Evolutionary conservation across 2,888 invertebrate genomes (phyloP).

Genomic region (Orthosia gothica): DNA sequence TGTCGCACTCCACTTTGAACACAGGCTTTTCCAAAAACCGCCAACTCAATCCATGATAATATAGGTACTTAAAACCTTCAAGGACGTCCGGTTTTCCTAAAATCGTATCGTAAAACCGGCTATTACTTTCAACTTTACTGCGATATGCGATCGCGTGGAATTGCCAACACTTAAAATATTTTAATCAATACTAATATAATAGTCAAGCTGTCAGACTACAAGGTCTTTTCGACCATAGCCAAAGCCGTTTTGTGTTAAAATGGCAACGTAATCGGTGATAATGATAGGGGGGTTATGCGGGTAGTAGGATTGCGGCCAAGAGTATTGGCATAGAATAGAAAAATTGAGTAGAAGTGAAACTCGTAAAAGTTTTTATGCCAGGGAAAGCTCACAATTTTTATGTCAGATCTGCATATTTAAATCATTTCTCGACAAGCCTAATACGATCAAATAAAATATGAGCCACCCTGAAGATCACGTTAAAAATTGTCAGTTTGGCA

Average conservation of each 20-base stretch:
- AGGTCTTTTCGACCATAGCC: slow-evolving; percentile 60
- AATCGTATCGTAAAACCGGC: slow-evolving; percentile 37
- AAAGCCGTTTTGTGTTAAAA: slow-evolving; percentile 58
- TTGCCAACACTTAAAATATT: slow-evolving; percentile 61
- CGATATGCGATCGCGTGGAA: slow-evolving; percentile 53
- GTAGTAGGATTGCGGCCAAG: slow-evolving; percentile 56
- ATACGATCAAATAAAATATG: too few relatives aligned
- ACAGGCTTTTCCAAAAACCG: slow-evolving; percentile 1
- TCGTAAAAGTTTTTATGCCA: too few relatives aligned
- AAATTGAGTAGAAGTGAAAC: not conserved
- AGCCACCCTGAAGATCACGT: too few relatives aligned
- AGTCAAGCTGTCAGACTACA: slow-evolving; percentile 62
- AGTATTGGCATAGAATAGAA: slow-evolving; percentile 35
- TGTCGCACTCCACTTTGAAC: slow-evolving; percentile 3
- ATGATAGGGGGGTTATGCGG: slow-evolving; percentile 56
- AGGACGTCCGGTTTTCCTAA: slow-evolving; percentile 25
- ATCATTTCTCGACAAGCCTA: too few relatives aligned
- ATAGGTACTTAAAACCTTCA: slow-evolving; percentile 10
- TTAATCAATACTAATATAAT: slow-evolving; percentile 65
- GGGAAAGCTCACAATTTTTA: too few relatives aligned
- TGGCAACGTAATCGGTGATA: slow-evolving; percentile 64
- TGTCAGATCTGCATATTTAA: too few relatives aligned
- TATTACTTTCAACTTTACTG: slow-evolving; percentile 50
- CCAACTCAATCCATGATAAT: not conserved
- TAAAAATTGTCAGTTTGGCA: too few relatives aligned